Percentiles rank a stretch among this genome's conserved stretches.
Evolutionary conservation across 2,888 invertebrate genomes (phyloP).

Genomic region (Melipona bicolor): DNA sequence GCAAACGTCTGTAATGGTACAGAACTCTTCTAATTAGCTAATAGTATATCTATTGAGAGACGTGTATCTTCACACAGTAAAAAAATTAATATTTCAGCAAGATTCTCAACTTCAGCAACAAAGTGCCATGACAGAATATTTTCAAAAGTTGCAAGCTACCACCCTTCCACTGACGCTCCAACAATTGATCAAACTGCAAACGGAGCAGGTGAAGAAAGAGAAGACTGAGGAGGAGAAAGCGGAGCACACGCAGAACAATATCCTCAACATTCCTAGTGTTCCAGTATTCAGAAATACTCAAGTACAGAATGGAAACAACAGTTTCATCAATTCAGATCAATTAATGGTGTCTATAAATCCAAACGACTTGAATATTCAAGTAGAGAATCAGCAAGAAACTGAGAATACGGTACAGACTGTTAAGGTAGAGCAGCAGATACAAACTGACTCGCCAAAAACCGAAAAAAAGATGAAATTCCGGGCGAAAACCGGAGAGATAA

Average conservation of each 20-base stretch:
- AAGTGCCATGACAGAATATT: constrained; percentile 82
- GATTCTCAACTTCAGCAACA: constrained; percentile 80
- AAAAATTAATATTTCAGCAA: constrained; percentile 39
- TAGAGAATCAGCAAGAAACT: constrained; percentile 74
- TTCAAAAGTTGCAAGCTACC: constrained; percentile 82
- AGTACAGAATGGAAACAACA: constrained; percentile 74
- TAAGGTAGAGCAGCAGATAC: constrained; percentile 76
- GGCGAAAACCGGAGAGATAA: constrained; percentile 83
- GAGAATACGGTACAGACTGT: constrained; percentile 62
- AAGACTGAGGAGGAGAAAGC: constrained; percentile 75
- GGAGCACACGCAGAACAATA: constrained; percentile 79
- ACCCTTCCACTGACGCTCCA: constrained; percentile 81
- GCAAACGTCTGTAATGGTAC: constrained; percentile 68
- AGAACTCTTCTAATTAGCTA: background rate
- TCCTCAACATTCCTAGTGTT: constrained; percentile 82
- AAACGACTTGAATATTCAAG: constrained; percentile 79
- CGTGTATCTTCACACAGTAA: background rate
- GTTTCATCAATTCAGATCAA: constrained; percentile 76
- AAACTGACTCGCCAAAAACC: constrained; percentile 76
- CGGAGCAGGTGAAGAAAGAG: constrained; percentile 79
- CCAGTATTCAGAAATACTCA: constrained; percentile 78
- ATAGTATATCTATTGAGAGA: background rate
- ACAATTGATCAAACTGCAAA: constrained; percentile 81
- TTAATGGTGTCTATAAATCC: constrained; percentile 79
- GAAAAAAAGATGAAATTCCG: constrained; percentile 82